Evolutionary conservation across 2,113 vertebrate species (phyloP), one percentile per base, ranked within the genome.

Genomic region (Erythrocercus mccallii): DNA sequence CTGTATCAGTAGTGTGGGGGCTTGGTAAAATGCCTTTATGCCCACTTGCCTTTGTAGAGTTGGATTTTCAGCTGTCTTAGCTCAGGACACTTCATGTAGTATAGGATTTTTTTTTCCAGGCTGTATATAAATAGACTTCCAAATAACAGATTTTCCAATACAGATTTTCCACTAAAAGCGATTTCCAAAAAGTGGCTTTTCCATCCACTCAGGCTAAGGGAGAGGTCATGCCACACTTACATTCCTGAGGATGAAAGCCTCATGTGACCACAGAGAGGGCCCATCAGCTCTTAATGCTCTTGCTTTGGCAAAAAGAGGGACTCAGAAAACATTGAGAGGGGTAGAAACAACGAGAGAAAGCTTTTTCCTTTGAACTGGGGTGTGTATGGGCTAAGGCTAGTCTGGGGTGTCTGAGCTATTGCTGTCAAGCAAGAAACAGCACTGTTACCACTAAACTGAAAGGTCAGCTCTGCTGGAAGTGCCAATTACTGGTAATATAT

Each of bases 401-500:
- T 53, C 73, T 91, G 23, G 60, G 79, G 42, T 76, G 69, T 84
- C 79, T 86, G 83, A 79, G 45, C 35, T 91, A 28, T 42, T 91
- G 88, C 89, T 76, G 2, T 88, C 87, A 65, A 82, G 73, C 48
- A 82, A 71, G 70, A 93, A 72, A 82, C 66, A 44, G 54, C 68
- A 38, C 61, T 74, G 78, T 81, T 90, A 83, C 70, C 86, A 57
- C 86, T 89, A 71, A 91, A 81, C 48, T 76, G 53, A 95, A 93
- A 95, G 81, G 81, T 80, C 88, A 95, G 60, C 95, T 76, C 92
- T 85, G 91, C 51, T 93, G 96, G 92, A 96, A 87, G 71, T 94
- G 92, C 81, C 97, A 97, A 95, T 97, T 97, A 97, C 81, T 58
- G 58, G 66, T 83, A 94, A 97, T 50, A 50, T 40, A 95, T 97